Percentiles rank a stretch among this genome's conserved stretches.
phyloP scores from a whole-genome alignment of 1,140 invertebrate species.

The Drosophila fuyamai region DNA sequence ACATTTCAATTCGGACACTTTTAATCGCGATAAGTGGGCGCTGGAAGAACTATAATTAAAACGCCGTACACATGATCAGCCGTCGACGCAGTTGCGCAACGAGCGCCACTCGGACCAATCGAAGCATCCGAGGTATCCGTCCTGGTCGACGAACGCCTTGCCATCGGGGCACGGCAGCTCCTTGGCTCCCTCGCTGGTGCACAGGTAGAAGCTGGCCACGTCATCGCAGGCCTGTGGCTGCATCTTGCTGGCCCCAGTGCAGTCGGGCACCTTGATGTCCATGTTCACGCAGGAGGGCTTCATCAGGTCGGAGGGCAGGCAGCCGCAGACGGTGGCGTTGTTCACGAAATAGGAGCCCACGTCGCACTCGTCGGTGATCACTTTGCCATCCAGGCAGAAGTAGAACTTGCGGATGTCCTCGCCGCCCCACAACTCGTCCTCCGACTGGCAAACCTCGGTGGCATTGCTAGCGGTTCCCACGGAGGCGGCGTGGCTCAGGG shows the following conservation, averaged over 20 bases:
- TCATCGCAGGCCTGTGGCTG: slow-evolving; percentile 50
- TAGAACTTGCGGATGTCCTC: slow-evolving; percentile 49
- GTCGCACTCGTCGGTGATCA: slow-evolving; percentile 33
- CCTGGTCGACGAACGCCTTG: slow-evolving; percentile 52
- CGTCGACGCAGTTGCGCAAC: slow-evolving; percentile 44
- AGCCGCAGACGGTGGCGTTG: slow-evolving; percentile 61
- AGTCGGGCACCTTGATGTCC: slow-evolving; percentile 11
- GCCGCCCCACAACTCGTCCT: slow-evolving; percentile 54
- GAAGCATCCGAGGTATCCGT: slow-evolving; percentile 62
- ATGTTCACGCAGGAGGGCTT: slow-evolving; percentile 55
- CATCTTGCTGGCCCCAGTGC: slow-evolving; percentile 38
- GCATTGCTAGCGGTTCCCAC: neutral
- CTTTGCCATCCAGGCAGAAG: slow-evolving; percentile 47
- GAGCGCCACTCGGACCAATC: slow-evolving; percentile 46
- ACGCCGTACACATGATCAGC: slow-evolving; percentile 11
- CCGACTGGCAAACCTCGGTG: slow-evolving; percentile 36
- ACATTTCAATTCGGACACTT: slow-evolving; percentile 45
- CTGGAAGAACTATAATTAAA: slow-evolving; percentile 59
- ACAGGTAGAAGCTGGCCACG: slow-evolving; percentile 63
- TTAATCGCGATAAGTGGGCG: slow-evolving; percentile 59
- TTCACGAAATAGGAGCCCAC: slow-evolving; percentile 54
- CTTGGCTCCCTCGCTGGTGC: slow-evolving; percentile 21
- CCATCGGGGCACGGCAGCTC: slow-evolving; percentile 33
- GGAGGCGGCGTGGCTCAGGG: slow-evolving; percentile 20
- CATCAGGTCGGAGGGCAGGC: slow-evolving; percentile 48